These are phyloP conservation scores for Chitala chitala DNA, from an alignment of 2,113 vertebrate species.

Conservation along the genomic window DNA sequence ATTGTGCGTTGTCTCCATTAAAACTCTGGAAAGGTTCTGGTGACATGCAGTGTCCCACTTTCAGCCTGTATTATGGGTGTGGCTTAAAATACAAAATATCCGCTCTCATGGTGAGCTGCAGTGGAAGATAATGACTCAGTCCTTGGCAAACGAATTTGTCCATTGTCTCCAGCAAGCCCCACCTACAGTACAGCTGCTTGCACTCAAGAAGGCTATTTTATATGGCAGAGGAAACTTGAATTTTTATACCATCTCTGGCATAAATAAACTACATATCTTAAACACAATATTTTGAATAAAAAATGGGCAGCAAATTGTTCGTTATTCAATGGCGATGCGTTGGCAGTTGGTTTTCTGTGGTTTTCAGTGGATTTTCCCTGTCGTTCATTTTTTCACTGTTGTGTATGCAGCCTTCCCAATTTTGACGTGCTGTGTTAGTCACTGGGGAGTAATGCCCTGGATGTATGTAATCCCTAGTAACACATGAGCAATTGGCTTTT, in stretches of 20 bases:
- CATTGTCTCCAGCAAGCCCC: conserved; percentile 45
- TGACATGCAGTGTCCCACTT: background rate
- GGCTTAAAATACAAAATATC: conserved; percentile 20
- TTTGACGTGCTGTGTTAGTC: too few species aligned
- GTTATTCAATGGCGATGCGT: too few species aligned
- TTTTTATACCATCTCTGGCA: background rate
- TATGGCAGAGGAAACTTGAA: background rate
- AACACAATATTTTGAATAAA: too few species aligned
- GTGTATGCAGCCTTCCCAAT: too few species aligned
- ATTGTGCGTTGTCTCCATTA: background rate
- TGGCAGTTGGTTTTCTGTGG: too few species aligned
- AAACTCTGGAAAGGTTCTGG: background rate
- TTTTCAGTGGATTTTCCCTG: too few species aligned
- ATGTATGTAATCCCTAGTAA: too few species aligned
- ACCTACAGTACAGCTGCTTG: conserved; percentile 55
- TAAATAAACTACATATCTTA: too few species aligned
- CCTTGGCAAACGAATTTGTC: conserved; percentile 50
- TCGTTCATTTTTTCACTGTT: too few species aligned
- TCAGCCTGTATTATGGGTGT: conserved; percentile 16
- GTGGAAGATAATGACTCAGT: conserved; percentile 57
- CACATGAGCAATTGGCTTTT: too few species aligned
- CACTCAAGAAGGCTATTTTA: conserved; percentile 22
- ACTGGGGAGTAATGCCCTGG: too few species aligned
- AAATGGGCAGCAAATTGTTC: too few species aligned
- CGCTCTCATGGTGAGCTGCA: conserved; percentile 39